Evolutionary conservation across 1,140 invertebrate species (phyloP), one percentile per base, ranked within the genome.

Genomic region (Batillaria attramentaria): DNA sequence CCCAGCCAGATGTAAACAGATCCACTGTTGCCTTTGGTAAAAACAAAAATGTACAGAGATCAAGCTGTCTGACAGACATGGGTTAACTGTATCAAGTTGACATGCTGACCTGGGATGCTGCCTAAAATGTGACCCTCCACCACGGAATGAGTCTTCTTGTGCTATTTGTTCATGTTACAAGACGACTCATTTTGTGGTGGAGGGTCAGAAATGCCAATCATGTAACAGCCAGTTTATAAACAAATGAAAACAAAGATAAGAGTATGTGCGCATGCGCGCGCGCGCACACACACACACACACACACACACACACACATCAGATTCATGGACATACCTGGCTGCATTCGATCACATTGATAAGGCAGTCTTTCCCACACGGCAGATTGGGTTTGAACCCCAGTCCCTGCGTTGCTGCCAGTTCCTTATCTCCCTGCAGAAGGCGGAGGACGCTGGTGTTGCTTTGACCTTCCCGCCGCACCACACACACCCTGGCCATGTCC

Each of bases 1-100:
- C 73, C 73, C 73, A 75, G 1, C 73, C 73, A 75, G 41, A 39
- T 24, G n/a, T 39, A 31, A 75, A 75, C 57, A 75, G 50, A 5
- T 65, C 73, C 35, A 75, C 24, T 6, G 73, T 75, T 13, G 39
- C 42, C 73, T 75, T 35, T n/a, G n/a, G n/a, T n/a, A 39, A 75
- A 75, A 57, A 16, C 24, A 43, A 46, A 46, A 41, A 70, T n/a
- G n/a, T n/a, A n/a, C n/a, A n/a, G n/a, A n/a, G n/a, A n/a, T n/a
- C n/a, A n/a, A n/a, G n/a, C n/a, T n/a, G n/a, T n/a, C n/a, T n/a
- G n/a, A n/a, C n/a, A n/a, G n/a, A n/a, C n/a, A n/a, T n/a, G n/a
- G n/a, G n/a, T n/a, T n/a, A n/a, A n/a, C n/a, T n/a, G n/a, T n/a
- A n/a, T n/a, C n/a, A n/a, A n/a, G n/a, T n/a, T n/a, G n/a, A n/a